Percentiles rank a stretch among this genome's conserved stretches.
These are phyloP conservation scores for Drosophila quadrilineata DNA, from an alignment of 1,140 invertebrate species.

Conservation along the genomic window DNA sequence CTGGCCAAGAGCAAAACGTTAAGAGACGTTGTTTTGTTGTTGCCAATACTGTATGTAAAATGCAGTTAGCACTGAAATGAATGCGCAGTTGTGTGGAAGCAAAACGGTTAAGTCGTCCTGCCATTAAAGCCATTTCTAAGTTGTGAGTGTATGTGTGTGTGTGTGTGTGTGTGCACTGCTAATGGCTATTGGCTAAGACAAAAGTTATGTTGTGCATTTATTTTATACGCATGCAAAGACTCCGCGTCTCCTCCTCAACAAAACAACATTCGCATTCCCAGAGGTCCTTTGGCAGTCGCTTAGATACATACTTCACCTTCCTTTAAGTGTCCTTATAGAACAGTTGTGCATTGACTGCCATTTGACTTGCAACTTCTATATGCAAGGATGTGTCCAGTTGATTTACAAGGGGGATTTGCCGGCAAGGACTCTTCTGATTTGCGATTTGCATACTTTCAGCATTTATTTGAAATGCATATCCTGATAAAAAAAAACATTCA, in stretches of 20 bases:
- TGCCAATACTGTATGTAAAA: conserved; percentile 40
- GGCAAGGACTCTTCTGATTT: conserved; percentile 1
- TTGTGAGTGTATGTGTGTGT: neutral
- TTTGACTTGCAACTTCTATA: conserved; percentile 3
- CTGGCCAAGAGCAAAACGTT: neutral
- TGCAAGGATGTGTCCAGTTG: conserved; percentile 2
- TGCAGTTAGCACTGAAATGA: conserved; percentile 48
- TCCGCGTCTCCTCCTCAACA: too few relatives aligned
- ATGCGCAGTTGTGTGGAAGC: conserved; percentile 14
- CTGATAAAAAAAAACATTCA: conserved; percentile 3
- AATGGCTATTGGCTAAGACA: conserved; percentile 65
- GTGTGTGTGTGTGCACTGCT: conserved; percentile 58
- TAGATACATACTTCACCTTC: neutral
- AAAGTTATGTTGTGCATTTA: conserved; percentile 65
- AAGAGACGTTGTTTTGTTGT: conserved; percentile 20
- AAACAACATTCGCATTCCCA: too few relatives aligned
- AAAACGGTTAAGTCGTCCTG: conserved; percentile 19
- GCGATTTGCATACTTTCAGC: conserved; percentile 23
- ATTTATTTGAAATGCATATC: neutral
- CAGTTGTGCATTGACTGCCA: neutral
- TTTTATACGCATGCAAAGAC: conserved; percentile 4
- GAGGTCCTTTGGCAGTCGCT: too few relatives aligned
- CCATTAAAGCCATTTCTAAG: conserved; percentile 46
- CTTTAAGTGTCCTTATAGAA: neutral
- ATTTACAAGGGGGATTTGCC: neutral